These are phyloP conservation scores for Proterorhinus semilunaris DNA, from an alignment of 2,113 vertebrate genomes.

Conservation along the genomic window DNA sequence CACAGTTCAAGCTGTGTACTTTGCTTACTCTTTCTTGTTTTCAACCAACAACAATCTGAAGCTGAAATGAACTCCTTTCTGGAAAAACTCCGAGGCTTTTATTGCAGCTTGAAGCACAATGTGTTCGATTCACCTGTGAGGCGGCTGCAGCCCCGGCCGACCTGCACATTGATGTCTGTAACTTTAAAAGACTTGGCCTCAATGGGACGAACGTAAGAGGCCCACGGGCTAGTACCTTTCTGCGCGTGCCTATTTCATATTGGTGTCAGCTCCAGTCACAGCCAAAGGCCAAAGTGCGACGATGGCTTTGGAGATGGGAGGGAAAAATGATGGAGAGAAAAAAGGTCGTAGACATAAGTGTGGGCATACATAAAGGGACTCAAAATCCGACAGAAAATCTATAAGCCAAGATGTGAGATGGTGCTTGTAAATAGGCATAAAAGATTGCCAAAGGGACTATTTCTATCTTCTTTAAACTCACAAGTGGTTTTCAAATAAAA, in stretches of 20 bases:
- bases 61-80: conserved; percentile 5
- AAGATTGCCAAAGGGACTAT: conserved; percentile 46
- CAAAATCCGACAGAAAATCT: conserved; percentile 56
- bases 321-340: conserved; percentile 25
- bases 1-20: no score
- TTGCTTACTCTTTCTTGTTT: not conserved
- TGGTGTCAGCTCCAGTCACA: conserved; percentile 27
- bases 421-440: conserved; percentile 56
- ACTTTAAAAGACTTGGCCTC: conserved; percentile 17
- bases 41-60: not conserved
- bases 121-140: not conserved
- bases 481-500: conserved; percentile 40
- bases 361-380: conserved; percentile 30
- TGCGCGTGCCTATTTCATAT: conserved; percentile 35
- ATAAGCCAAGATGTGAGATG: conserved; percentile 39
- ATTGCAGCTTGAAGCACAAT: conserved; percentile 8
- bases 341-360: conserved; percentile 24
- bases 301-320: conserved; percentile 26
- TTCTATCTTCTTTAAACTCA: conserved; percentile 53
- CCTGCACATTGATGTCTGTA: not conserved
- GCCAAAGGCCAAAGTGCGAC: conserved; percentile 27
- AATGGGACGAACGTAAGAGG: conserved; percentile 17
- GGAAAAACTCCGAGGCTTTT: not conserved
- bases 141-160: conserved; percentile 1
- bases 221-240: conserved; percentile 16